phyloP scores from a whole-genome alignment of 2,113 vertebrate genomes.

The Elanus axillaris region DNA sequence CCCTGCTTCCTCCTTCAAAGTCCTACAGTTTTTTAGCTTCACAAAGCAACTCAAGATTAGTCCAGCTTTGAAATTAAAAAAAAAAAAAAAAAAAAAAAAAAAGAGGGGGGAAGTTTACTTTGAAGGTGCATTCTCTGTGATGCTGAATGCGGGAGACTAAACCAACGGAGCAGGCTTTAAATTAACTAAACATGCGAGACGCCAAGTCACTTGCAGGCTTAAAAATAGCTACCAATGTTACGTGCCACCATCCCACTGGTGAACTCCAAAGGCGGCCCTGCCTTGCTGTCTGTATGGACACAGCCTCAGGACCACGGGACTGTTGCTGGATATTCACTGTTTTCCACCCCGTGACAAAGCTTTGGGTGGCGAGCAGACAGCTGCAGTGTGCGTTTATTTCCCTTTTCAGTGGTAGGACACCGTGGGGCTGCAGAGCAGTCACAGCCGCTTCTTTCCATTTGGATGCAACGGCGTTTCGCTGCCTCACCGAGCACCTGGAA shows the following conservation, averaged over 20 bases:
- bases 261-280: not conserved
- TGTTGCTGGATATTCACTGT: not conserved
- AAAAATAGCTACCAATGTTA: rapidly evolving
- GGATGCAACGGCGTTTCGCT: not conserved
- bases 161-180: not conserved
- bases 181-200: not conserved
- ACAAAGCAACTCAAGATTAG: not conserved
- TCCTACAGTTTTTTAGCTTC: not conserved
- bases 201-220: not conserved
- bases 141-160: not conserved
- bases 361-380: not conserved
- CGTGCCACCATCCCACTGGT: too few relatives aligned
- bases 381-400: too few relatives aligned
- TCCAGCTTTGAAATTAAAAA: not conserved
- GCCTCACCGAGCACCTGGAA: not conserved
- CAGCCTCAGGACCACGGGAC: not conserved
- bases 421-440: not conserved
- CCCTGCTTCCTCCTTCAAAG: not conserved
- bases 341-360: not conserved
- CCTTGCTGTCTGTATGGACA: too few relatives aligned
- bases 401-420: not conserved
- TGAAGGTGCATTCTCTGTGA: not conserved
- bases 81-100: not conserved
- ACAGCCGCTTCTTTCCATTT: not conserved
- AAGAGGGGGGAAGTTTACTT: not conserved